A percentile compares a stretch with the other conserved stretches of the same genome.
Evolutionary conservation across 2,888 invertebrate species (phyloP).

Genomic region (Pegoplata infirma): DNA sequence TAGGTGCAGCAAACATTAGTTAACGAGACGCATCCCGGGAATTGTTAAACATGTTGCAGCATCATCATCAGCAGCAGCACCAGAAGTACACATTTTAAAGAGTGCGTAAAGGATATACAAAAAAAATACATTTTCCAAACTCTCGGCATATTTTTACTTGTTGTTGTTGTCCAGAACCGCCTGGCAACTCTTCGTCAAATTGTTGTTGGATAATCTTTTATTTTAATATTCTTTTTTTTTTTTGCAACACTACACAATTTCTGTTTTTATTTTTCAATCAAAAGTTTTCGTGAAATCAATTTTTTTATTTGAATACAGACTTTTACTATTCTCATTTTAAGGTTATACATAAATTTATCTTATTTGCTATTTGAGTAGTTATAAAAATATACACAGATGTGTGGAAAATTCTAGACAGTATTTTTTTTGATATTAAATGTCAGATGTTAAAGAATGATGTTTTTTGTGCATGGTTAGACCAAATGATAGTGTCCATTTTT

Average conservation of each 20-base stretch:
- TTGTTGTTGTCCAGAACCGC: constrained; percentile 20
- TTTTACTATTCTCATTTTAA: neutral
- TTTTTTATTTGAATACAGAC: neutral
- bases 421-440: too few relatives aligned
- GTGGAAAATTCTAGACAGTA: too few relatives aligned
- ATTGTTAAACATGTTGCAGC: constrained; percentile 39
- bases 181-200: constrained; percentile 2
- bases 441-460: too few relatives aligned
- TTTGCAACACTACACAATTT: constrained; percentile 1
- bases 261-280: neutral
- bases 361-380: neutral
- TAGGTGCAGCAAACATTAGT: constrained; percentile 35
- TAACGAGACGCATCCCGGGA: constrained; percentile 61
- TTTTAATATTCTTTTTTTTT: too few relatives aligned
- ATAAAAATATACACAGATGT: neutral
- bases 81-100: constrained; percentile 32
- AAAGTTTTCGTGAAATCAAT: neutral
- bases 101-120: constrained; percentile 40
- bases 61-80: constrained; percentile 3
- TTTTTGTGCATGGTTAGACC: too few relatives aligned
- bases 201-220: constrained; percentile 8
- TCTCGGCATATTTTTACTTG: constrained; percentile 6
- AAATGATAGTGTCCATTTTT: too few relatives aligned
- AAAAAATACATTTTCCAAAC: constrained; percentile 23
- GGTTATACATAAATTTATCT: neutral